phyloP scores from a whole-genome alignment of 2,797 vertebrate genomes.

The Ptychobarbus kaznakovi region DNA sequence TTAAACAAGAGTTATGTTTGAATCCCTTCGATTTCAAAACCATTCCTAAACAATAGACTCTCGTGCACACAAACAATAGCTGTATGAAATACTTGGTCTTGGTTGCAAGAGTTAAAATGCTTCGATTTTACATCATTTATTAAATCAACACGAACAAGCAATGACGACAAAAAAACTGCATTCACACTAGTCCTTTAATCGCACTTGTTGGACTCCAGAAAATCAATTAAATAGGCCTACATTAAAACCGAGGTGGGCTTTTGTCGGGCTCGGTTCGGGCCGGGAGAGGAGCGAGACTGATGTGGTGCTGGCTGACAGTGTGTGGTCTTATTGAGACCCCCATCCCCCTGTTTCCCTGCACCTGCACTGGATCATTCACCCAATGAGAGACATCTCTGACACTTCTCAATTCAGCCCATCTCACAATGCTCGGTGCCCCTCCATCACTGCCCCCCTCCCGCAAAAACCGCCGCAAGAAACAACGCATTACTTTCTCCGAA shows the following conservation, averaged over 20 bases:
- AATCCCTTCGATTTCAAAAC: neutral
- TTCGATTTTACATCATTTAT: neutral
- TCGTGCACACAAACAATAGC: neutral
- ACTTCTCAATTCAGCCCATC: slow-evolving; percentile 89
- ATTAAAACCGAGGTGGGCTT: slow-evolving; percentile 21
- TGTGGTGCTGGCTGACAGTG: slow-evolving; percentile 96
- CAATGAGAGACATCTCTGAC: slow-evolving; percentile 87
- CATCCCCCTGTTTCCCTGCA: slow-evolving; percentile 87
- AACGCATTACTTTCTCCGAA: slow-evolving; percentile 53
- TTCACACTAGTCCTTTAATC: neutral
- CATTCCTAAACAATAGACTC: neutral
- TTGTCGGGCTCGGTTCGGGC: slow-evolving; percentile 80
- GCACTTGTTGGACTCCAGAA: neutral
- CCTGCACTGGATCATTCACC: slow-evolving; percentile 96
- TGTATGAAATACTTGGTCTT: neutral
- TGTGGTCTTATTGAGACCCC: slow-evolving; percentile 90
- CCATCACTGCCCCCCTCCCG: slow-evolving; percentile 30
- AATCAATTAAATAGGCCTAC: neutral
- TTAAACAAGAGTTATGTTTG: neutral
- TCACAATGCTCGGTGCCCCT: slow-evolving; percentile 79
- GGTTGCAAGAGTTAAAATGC: neutral
- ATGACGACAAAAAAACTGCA: neutral
- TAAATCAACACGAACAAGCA: neutral
- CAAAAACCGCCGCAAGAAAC: slow-evolving; percentile 31
- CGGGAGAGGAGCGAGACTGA: slow-evolving; percentile 79